These are phyloP conservation scores for Netelia melanura DNA, from an alignment of 2,888 invertebrate species.

Conservation along the genomic window DNA sequence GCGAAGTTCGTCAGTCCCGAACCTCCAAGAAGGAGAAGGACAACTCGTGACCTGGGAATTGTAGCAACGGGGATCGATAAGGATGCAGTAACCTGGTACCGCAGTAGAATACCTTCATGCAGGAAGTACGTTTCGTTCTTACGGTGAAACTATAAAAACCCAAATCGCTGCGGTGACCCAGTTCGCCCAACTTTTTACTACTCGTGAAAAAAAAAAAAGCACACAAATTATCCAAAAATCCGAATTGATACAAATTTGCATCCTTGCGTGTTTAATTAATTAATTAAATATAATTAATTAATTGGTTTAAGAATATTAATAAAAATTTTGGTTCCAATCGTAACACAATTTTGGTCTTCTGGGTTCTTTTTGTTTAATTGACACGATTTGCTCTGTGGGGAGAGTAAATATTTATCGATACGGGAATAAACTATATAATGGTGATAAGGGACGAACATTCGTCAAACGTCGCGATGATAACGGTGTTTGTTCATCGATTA, in stretches of 20 bases:
- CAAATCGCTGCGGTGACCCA: conserved; percentile 17
- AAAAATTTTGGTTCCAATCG: too few relatives aligned
- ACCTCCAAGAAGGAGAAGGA: not conserved
- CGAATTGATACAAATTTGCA: too few relatives aligned
- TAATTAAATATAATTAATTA: too few relatives aligned
- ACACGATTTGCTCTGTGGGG: too few relatives aligned
- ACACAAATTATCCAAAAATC: too few relatives aligned
- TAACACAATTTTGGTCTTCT: too few relatives aligned
- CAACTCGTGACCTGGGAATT: not conserved
- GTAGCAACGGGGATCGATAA: conserved; percentile 53
- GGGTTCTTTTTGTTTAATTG: too few relatives aligned
- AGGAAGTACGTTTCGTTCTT: conserved; percentile 30
- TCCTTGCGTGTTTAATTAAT: too few relatives aligned
- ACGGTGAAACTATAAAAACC: conserved; percentile 32
- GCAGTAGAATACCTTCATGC: conserved; percentile 70
- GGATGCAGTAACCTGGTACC: conserved; percentile 62
- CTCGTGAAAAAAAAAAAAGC: too few relatives aligned
- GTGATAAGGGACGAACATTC: not conserved
- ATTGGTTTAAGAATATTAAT: too few relatives aligned
- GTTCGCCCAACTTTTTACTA: conserved; percentile 2
- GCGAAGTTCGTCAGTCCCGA: not conserved
- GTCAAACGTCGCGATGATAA: conserved; percentile 27
- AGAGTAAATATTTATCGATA: too few relatives aligned
- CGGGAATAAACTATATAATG: too few relatives aligned
- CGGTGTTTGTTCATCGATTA: conserved; percentile 29